Evolutionary conservation across 1,140 invertebrate genomes (phyloP), one percentile per base, ranked within the genome.

Genomic region (Stenopsyche tienmushanensis): DNA sequence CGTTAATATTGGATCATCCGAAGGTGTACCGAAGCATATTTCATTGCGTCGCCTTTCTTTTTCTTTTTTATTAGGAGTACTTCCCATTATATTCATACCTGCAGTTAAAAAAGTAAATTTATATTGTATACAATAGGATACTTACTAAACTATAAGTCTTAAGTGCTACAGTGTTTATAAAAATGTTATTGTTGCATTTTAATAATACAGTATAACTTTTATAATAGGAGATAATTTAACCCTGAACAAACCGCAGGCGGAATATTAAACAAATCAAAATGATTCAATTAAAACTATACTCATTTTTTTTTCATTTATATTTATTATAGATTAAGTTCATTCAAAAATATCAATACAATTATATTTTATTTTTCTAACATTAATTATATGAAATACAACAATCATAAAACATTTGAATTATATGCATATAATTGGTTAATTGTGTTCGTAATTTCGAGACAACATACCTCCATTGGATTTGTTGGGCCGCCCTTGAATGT

Each of bases 1-100:
- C 65, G 82, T 76, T 41, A 81, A 72, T 10, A 82, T 77, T 5
- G 76, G 77, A 64, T 81, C 78, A 57, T 83, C 80, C 1, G 79
- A 73, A n/a, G 79, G 75, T 0, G 77, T 78, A 7, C 82, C 82
- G 74, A 84, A 85, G 73, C 81, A 83, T 23, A 77, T 80, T 71
- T 84, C 82, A 67, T 79, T 79, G 29, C 75, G 74, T 20, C 75
- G 76, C 52, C 75, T 76, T 71, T 77, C 77, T 71, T 75, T 78
- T 47, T 77, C 75, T 71, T 75, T 78, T 66, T 77, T 81, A 69
- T 73, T 80, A 49, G 76, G 75, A 18, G 78, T 77, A 25, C 71
- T 71, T 2, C 69, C 67, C 55, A 58, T 67, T 13, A 15, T 53
- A 1, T 13, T 24, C 29, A 34, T 57, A 21, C 65, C 52, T 50